Conservation (phyloP, 2,113 vertebrate genomes). For the Hucho hucho region DNA sequence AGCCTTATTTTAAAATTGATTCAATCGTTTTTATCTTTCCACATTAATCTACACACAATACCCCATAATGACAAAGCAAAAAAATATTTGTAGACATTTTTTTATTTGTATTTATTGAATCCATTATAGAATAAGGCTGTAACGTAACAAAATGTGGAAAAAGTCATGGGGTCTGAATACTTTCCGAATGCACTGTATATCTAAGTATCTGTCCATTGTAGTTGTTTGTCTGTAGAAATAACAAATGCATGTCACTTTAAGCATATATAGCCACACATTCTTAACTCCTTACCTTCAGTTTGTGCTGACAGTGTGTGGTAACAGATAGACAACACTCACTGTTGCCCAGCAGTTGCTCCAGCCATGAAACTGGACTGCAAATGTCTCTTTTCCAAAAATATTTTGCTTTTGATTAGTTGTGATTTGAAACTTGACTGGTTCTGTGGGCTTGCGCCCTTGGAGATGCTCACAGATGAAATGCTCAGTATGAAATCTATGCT, state of each 20-base stretch:
- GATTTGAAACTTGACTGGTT: constrained; percentile 63
- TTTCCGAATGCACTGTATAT: neutral
- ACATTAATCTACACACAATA: no score
- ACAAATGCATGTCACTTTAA: constrained; percentile 9
- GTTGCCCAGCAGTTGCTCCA: constrained; percentile 47
- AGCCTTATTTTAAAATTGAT: no score
- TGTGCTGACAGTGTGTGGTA: constrained; percentile 56
- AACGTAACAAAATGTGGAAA: no score
- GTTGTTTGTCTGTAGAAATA: neutral
- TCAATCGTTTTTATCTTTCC: no score
- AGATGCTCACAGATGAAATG: constrained; percentile 72
- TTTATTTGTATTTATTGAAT: neutral
- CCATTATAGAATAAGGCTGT: no score
- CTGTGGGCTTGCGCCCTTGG: constrained; percentile 59
- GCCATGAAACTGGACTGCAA: constrained; percentile 34
- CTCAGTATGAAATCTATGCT: constrained; percentile 68
- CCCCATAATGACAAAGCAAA: no score
- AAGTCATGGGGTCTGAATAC: no score
- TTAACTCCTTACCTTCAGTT: constrained; percentile 54
- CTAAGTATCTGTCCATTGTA: neutral
- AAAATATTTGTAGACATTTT: no score
- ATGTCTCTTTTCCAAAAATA: constrained; percentile 22
- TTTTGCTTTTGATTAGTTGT: constrained; percentile 75
- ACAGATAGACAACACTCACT: constrained; percentile 48
- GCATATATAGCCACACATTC: constrained; percentile 4